These are phyloP conservation scores for Scotopteryx bipunctaria DNA, from an alignment of 2,888 invertebrate species.

Conservation along the genomic window DNA sequence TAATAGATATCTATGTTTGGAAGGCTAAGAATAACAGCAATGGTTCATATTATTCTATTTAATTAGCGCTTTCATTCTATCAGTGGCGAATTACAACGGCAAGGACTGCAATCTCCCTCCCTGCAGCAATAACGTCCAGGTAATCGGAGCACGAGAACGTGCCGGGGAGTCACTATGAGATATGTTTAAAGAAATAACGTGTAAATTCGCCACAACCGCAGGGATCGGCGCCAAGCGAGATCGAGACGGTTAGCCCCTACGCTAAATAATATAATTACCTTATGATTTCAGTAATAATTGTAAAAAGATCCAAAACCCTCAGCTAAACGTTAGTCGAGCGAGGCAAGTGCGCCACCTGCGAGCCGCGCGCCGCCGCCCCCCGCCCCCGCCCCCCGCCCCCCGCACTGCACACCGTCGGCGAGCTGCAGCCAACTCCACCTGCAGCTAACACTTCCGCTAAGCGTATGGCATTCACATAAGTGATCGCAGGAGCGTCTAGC, in stretches of 20 bases:
- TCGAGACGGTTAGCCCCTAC: conserved; percentile 32
- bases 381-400: too few species aligned
- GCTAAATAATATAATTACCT: conserved; percentile 7
- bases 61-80: background rate
- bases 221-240: conserved; percentile 29
- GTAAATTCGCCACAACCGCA: background rate
- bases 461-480: too few species aligned
- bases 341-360: conserved; percentile 17
- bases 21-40: conserved; percentile 12
- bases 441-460: too few species aligned
- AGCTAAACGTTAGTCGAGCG: conserved; percentile 24
- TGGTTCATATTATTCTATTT: background rate
- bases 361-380: background rate
- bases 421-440: too few species aligned
- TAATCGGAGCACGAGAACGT: too few species aligned
- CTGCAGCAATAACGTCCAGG: too few species aligned
- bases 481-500: too few species aligned
- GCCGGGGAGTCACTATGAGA: too few species aligned
- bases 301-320: conserved; percentile 53
- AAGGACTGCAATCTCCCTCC: too few species aligned
- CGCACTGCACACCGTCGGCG: too few species aligned
- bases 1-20: conserved; percentile 12
- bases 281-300: conserved; percentile 34
- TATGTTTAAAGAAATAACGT: too few species aligned
- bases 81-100: background rate